Evolutionary conservation across 2,888 invertebrate genomes (phyloP).

Genomic region (Tetranychus truncatus): DNA sequence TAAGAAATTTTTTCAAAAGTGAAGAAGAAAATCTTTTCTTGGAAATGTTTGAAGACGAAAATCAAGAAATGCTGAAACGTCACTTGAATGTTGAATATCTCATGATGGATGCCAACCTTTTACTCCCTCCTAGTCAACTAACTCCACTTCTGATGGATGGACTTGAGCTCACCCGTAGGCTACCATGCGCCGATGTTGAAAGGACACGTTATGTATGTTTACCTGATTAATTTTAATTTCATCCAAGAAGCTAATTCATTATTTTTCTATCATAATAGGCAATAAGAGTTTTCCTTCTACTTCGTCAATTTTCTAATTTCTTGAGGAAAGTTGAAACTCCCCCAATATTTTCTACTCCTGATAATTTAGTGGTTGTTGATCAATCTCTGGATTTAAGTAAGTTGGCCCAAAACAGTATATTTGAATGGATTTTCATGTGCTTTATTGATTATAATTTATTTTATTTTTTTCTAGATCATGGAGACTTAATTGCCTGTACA

Average conservation of each 20-base stretch:
- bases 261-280: conserved; percentile 37
- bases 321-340: conserved; percentile 64
- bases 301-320: conserved; percentile 57
- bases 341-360: conserved; percentile 69
- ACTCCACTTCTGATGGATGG: conserved; percentile 70
- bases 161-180: conserved; percentile 72
- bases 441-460: too few relatives aligned
- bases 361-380: conserved; percentile 72
- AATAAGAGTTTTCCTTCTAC: conserved; percentile 75
- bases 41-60: conserved; percentile 97
- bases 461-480: conserved; percentile 55
- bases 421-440: background rate
- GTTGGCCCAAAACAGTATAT: conserved; percentile 29
- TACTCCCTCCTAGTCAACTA: conserved; percentile 70
- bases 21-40: conserved; percentile 76
- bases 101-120: conserved; percentile 85
- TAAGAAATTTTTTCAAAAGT: conserved; percentile 62
- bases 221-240: background rate
- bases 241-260: background rate
- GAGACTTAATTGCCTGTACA: conserved; percentile 88
- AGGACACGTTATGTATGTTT: conserved; percentile 36
- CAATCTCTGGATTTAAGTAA: conserved; percentile 87
- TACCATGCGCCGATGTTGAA: conserved; percentile 84
- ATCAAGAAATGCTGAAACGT: conserved; percentile 67
- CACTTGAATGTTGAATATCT: conserved; percentile 78